Conservation (phyloP, 2,888 invertebrate species). For the Melinaea menophilus region DNA sequence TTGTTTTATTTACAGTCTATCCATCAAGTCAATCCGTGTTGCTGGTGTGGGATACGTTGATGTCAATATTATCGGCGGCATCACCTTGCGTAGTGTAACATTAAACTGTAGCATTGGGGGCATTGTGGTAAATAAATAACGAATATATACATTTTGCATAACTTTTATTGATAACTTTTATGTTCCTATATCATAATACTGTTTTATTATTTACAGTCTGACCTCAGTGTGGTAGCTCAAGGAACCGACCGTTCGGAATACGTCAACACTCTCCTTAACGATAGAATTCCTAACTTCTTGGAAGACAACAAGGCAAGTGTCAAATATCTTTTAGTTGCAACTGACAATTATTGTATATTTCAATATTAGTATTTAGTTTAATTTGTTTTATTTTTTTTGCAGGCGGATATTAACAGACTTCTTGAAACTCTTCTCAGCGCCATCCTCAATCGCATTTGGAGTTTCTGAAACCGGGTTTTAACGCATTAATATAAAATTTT, state of each 20-base stretch:
- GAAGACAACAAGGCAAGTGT: constrained; percentile 19
- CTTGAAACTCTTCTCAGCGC: constrained; percentile 12
- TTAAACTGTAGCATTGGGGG: neutral
- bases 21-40: neutral
- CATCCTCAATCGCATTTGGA: constrained; percentile 16
- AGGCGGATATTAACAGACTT: constrained; percentile 21
- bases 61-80: neutral
- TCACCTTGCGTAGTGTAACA: neutral
- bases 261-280: constrained; percentile 15
- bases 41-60: neutral
- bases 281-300: constrained; percentile 15
- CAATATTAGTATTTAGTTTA: neutral
- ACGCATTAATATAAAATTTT: neutral
- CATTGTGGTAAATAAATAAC: neutral
- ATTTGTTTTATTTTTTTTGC: constrained; percentile 12
- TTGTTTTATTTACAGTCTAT: neutral
- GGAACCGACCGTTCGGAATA: constrained; percentile 14
- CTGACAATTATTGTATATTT: neutral
- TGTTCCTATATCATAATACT: no score
- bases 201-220: constrained; percentile 20
- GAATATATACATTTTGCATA: neutral
- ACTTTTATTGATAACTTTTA: neutral
- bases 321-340: neutral
- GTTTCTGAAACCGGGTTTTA: neutral
- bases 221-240: constrained; percentile 5